Percentiles rank a stretch among this genome's conserved stretches.
These are phyloP conservation scores for Chrysotoxum bicinctum DNA, from an alignment of 2,888 invertebrate species.

Conservation along the genomic window DNA sequence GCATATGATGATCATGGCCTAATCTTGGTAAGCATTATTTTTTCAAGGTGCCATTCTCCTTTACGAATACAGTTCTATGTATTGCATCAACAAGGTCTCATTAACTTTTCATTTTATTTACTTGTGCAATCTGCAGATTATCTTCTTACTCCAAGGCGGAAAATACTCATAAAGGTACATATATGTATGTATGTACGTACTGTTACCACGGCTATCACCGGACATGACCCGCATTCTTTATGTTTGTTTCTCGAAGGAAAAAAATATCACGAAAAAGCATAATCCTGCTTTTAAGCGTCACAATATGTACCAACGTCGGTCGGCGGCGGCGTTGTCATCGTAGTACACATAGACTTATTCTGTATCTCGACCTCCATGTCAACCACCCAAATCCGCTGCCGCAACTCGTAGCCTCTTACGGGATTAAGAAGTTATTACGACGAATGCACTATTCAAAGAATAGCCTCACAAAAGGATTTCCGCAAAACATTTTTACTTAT, in stretches of 20 bases:
- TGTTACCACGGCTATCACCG: neutral
- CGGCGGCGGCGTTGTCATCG: neutral
- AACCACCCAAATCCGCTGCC: neutral
- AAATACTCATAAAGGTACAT: neutral
- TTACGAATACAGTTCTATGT: neutral
- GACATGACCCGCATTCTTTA: neutral
- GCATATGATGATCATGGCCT: neutral
- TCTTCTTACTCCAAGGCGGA: neutral
- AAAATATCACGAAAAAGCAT: neutral
- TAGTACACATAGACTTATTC: neutral
- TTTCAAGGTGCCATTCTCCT: neutral
- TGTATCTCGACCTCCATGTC: neutral
- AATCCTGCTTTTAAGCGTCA: slow-evolving; percentile 27
- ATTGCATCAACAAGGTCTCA: neutral
- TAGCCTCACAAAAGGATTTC: slow-evolving; percentile 43
- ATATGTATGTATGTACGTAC: neutral
- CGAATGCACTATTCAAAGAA: slow-evolving; percentile 51
- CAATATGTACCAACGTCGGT: slow-evolving; percentile 9
- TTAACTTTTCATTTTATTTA: neutral
- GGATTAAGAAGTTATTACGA: slow-evolving; percentile 36
- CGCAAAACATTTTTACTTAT: slow-evolving; percentile 21
- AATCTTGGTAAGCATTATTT: neutral
- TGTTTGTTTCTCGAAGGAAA: neutral
- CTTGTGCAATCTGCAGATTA: slow-evolving; percentile 1
- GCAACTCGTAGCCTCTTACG: slow-evolving; percentile 13